Conservation (phyloP, 2,888 invertebrate genomes). For the Dorcus hopei region DNA sequence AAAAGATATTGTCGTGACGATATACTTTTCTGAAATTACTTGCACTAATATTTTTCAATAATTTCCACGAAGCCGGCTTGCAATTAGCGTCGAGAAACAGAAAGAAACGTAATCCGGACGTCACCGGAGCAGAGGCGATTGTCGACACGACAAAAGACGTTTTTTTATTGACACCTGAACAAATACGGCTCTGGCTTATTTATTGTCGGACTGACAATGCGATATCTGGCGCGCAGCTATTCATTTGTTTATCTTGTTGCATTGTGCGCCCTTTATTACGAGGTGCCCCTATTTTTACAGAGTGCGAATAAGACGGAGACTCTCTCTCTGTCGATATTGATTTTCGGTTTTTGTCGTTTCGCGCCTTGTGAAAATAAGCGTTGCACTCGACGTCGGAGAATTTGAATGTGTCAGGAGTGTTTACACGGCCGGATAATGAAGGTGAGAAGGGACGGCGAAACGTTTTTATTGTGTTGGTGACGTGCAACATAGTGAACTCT, state of each 20-base stretch:
- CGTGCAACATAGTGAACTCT: too few species aligned
- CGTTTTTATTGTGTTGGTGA: too few species aligned
- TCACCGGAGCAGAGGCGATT: conserved; percentile 20
- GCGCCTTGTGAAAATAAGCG: background rate
- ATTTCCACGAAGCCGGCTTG: too few species aligned
- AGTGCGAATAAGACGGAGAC: conserved; percentile 10
- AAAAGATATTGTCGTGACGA: too few species aligned
- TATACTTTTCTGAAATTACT: too few species aligned
- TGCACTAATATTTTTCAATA: too few species aligned
- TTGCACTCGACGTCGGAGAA: too few species aligned
- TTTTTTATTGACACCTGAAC: conserved; percentile 34
- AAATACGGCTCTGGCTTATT: conserved; percentile 28
- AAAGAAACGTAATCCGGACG: conserved; percentile 13
- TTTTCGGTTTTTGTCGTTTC: conserved; percentile 13
- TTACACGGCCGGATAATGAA: too few species aligned
- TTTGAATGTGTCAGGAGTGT: too few species aligned
- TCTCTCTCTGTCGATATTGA: conserved; percentile 17
- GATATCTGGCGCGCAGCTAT: conserved; percentile 22
- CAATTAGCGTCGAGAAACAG: too few species aligned
- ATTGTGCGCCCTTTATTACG: conserved; percentile 24
- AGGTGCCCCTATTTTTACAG: conserved; percentile 20
- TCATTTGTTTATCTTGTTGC: conserved; percentile 31
- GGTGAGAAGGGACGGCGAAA: too few species aligned
- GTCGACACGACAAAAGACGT: conserved; percentile 23
- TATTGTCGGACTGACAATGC: conserved; percentile 22